phyloP scores from a whole-genome alignment of 2,888 invertebrate species.

The Boloria selene region DNA sequence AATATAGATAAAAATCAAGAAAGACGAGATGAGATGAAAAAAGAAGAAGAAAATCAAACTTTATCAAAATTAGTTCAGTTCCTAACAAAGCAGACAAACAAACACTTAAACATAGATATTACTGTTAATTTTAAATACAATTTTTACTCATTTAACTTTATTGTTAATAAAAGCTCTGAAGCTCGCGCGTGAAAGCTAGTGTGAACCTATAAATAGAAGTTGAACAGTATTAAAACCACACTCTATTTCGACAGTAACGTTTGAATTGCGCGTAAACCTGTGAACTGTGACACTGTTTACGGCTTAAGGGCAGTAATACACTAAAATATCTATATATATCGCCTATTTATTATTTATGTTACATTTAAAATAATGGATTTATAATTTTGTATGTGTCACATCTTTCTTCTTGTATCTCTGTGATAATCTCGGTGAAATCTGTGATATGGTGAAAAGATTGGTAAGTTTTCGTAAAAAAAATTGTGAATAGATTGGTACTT shows the following conservation, averaged over 20 bases:
- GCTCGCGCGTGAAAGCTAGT: constrained; percentile 4
- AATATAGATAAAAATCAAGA: too few relatives aligned
- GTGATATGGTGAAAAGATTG: too few relatives aligned
- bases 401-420: too few relatives aligned
- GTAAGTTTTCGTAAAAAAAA: too few relatives aligned
- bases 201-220: constrained; percentile 23
- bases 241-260: constrained; percentile 36
- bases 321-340: neutral
- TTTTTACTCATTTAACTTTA: constrained; percentile 10
- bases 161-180: constrained; percentile 9
- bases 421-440: too few relatives aligned
- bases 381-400: too few relatives aligned
- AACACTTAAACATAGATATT: constrained; percentile 2
- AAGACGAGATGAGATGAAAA: too few relatives aligned
- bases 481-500: too few relatives aligned
- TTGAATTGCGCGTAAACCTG: constrained; percentile 42
- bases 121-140: constrained; percentile 2
- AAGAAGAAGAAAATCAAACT: too few relatives aligned
- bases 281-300: constrained; percentile 41
- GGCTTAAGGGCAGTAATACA: constrained; percentile 20
- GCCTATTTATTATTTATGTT: too few relatives aligned
- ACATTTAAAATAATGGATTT: too few relatives aligned
- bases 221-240: constrained; percentile 38
- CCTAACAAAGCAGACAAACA: neutral
- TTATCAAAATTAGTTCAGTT: too few relatives aligned